phyloP scores from a whole-genome alignment of 2,113 vertebrate species.

The Mormyrus iriodes region DNA sequence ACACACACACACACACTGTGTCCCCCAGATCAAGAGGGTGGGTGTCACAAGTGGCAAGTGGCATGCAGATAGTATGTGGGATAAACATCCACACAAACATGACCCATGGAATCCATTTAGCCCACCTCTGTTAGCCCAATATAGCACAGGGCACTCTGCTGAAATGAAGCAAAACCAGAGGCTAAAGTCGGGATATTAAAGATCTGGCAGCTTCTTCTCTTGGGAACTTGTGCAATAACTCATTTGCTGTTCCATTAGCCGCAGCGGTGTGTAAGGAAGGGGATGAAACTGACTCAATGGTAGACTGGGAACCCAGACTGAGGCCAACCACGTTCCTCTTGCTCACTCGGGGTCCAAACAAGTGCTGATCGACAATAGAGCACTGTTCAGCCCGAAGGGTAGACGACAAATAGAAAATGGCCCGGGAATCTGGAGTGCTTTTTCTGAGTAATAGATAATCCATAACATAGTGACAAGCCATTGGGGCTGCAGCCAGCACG shows the following conservation, averaged over 20 bases:
- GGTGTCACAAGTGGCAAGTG: conserved; percentile 36
- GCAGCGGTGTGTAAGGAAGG: background rate
- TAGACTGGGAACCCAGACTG: background rate
- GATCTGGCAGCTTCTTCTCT: background rate
- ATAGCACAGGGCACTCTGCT: background rate
- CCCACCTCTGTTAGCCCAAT: background rate
- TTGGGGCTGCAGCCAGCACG: conserved; percentile 35
- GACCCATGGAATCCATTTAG: background rate
- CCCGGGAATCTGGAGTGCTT: conserved; percentile 24
- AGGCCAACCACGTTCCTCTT: background rate
- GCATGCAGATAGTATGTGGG: background rate
- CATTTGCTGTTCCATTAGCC: conserved; percentile 4
- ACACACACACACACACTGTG: background rate
- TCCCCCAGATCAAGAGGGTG: background rate
- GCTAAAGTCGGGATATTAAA: background rate
- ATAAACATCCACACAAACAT: conserved; percentile 30
- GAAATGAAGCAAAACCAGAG: background rate
- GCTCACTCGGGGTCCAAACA: conserved; percentile 16
- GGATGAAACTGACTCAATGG: background rate
- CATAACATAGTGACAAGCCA: conserved; percentile 46
- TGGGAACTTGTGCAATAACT: background rate
- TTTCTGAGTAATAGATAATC: conserved; percentile 54
- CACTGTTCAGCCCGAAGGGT: background rate
- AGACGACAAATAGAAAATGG: conserved; percentile 32
- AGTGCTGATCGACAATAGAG: background rate